A percentile compares a stretch with the other conserved stretches of the same genome.
Conservation (phyloP, 2,797 vertebrate genomes). For the Fratercula arctica region DNA sequence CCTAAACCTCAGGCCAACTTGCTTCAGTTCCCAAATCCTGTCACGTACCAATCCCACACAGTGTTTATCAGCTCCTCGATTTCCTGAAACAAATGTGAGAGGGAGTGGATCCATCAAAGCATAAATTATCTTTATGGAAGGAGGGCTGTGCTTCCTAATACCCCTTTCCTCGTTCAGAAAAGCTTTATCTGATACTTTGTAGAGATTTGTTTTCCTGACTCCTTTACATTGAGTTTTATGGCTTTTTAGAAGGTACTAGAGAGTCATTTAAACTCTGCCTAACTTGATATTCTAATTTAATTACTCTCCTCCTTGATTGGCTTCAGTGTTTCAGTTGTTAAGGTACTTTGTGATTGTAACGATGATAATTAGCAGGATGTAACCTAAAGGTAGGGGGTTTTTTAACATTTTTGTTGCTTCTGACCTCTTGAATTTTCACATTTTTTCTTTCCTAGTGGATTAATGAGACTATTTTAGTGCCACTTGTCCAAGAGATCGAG, state of each 20-base stretch:
- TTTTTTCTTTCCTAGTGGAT: constrained; percentile 85
- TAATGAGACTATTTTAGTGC: constrained; percentile 94
- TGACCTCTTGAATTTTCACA: neutral
- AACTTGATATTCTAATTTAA: neutral
- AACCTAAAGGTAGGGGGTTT: rapidly evolving
- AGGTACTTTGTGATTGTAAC: neutral
- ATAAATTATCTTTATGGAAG: neutral
- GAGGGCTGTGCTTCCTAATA: neutral
- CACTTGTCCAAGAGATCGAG: constrained; percentile 91
- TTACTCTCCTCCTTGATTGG: neutral
- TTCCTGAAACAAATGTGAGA: neutral
- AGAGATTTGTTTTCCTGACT: neutral
- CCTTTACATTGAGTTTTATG: neutral
- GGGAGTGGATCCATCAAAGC: neutral
- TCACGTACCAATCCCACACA: neutral
- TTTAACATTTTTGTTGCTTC: neutral
- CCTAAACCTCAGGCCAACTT: neutral
- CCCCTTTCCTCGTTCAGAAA: neutral
- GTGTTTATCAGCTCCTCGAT: neutral
- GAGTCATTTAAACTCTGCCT: neutral
- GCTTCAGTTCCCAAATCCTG: neutral
- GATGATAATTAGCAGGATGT: neutral
- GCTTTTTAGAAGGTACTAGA: neutral
- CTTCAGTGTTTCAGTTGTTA: neutral
- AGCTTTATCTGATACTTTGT: neutral